phyloP scores from a whole-genome alignment of 2,113 vertebrate genomes.

The Athene cunicularia region DNA sequence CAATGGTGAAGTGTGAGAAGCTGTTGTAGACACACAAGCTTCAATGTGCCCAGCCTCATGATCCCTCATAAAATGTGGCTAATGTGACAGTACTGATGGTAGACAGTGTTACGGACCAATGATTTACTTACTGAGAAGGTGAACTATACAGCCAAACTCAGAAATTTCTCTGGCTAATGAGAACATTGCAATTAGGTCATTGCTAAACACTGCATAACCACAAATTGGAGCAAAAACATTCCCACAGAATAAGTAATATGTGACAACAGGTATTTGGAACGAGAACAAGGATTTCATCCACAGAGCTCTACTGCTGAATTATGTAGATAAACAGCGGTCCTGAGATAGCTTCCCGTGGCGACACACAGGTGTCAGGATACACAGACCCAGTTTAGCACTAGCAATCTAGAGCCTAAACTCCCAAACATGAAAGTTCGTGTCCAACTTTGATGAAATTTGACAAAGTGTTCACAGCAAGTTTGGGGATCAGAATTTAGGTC shows the following conservation, averaged over 20 bases:
- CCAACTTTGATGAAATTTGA: not conserved
- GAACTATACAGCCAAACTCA: not conserved
- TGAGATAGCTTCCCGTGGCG: not conserved
- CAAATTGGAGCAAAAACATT: not conserved
- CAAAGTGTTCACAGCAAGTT: not conserved
- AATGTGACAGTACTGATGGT: not conserved
- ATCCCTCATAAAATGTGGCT: not conserved
- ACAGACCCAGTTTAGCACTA: not conserved
- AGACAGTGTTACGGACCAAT: not conserved
- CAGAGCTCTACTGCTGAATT: not conserved
- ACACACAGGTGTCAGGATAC: not conserved
- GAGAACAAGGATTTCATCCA: conserved; percentile 22
- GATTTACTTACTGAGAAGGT: not conserved
- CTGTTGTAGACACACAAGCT: not conserved
- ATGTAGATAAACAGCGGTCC: not conserved
- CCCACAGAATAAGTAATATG: conserved; percentile 9
- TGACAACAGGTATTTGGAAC: conserved; percentile 41
- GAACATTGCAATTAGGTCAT: not conserved
- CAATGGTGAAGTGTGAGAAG: not conserved
- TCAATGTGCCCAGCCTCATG: not conserved
- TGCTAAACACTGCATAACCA: not conserved
- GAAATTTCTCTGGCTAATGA: not conserved
- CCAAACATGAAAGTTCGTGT: not conserved
- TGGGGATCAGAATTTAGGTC: not conserved
- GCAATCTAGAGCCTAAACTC: not conserved